phyloP scores from a whole-genome alignment of 1,140 invertebrate genomes.

The Ceratina calcarata region DNA sequence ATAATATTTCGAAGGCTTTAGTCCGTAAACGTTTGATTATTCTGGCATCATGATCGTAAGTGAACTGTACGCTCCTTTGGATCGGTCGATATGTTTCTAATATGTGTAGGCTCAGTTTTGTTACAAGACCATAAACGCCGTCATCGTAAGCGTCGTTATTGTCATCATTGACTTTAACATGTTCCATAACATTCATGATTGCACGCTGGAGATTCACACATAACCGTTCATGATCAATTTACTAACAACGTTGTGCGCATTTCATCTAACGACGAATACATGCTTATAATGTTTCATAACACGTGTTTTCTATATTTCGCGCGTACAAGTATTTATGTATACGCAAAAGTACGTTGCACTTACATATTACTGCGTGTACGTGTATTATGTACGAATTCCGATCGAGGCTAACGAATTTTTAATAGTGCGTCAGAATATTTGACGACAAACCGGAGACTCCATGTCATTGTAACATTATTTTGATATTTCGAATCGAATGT shows the following conservation, averaged over 20 bases:
- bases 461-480: not conserved
- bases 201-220: constrained; percentile 1
- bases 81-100: constrained; percentile 44
- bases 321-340: not conserved
- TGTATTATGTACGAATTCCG: too few relatives aligned
- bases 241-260: not conserved
- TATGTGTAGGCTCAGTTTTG: constrained; percentile 61
- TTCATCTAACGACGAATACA: constrained; percentile 8
- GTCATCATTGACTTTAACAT: not conserved
- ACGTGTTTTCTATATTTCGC: not conserved
- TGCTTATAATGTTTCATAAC: not conserved
- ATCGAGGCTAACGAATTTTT: too few relatives aligned
- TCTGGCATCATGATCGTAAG: constrained; percentile 36
- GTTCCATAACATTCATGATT: constrained; percentile 17
- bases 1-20: constrained; percentile 73
- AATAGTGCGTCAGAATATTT: not conserved
- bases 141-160: constrained; percentile 44
- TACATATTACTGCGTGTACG: not conserved
- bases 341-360: not conserved
- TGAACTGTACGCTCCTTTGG: not conserved
- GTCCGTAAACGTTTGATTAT: constrained; percentile 64
- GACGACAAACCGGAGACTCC: not conserved
- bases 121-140: constrained; percentile 69
- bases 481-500: constrained; percentile 1
- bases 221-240: not conserved